phyloP scores from a whole-genome alignment of 2,113 vertebrate species.

The Cyanocitta stelleri region DNA sequence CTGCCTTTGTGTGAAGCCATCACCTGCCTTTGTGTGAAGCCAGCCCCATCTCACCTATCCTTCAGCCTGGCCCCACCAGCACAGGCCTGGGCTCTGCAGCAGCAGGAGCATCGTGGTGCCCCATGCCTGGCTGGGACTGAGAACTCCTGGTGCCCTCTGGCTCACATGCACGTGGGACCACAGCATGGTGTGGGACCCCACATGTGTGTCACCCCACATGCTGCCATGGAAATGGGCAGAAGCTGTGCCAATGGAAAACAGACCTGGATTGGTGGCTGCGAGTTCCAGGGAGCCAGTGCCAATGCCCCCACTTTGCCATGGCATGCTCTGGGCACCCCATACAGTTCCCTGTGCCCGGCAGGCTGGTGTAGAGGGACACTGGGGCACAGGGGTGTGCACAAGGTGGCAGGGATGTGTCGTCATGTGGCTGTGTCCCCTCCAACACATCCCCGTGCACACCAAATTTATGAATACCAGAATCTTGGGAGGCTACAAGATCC shows the following conservation, averaged over 20 bases:
- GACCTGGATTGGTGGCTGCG: background rate
- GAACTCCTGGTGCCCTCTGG: background rate
- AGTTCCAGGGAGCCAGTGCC: background rate
- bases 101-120: background rate
- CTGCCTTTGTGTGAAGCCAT: background rate
- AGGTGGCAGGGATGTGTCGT: background rate
- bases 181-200: background rate
- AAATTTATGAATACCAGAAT: background rate
- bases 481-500: background rate
- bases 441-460: too few relatives aligned
- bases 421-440: background rate
- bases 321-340: background rate
- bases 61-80: background rate
- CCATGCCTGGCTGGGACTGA: accelerated
- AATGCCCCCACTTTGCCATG: accelerated
- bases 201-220: background rate
- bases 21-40: background rate
- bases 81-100: background rate
- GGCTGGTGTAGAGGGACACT: background rate
- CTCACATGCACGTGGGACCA: accelerated
- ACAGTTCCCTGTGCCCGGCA: accelerated
- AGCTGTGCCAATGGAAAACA: background rate
- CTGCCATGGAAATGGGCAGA: background rate
- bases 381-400: background rate
- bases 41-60: background rate